Percentiles rank a stretch among this genome's conserved stretches.
These are phyloP conservation scores for Campylorhamphus procurvoides DNA, from an alignment of 2,113 vertebrate species.

Conservation along the genomic window DNA sequence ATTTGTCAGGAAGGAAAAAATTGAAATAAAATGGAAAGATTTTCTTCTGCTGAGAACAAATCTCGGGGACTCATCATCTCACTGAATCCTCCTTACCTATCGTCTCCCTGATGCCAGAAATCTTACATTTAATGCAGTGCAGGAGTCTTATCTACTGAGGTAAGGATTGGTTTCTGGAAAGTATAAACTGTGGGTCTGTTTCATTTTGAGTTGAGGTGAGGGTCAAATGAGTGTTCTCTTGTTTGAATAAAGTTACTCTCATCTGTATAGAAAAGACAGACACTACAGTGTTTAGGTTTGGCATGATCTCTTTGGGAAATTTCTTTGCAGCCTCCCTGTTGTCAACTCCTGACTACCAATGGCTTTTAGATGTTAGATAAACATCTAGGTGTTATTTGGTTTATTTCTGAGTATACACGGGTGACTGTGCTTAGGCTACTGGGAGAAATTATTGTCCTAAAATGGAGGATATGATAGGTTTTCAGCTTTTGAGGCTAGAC, in stretches of 20 bases:
- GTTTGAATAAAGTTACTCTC: not conserved
- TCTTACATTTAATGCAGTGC: not conserved
- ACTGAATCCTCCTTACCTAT: not conserved
- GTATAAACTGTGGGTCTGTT: not conserved
- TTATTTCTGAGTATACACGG: not conserved
- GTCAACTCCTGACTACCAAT: not conserved
- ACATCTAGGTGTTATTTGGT: not conserved
- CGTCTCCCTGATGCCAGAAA: not conserved
- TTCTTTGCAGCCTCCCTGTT: not conserved
- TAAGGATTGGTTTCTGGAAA: not conserved
- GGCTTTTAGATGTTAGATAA: not conserved
- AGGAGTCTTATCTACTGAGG: not conserved
- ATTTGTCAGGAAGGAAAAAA: conserved; percentile 39
- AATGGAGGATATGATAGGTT: not conserved
- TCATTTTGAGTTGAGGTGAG: not conserved
- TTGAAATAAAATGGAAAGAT: not conserved
- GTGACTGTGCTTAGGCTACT: not conserved
- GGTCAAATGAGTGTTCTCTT: not conserved
- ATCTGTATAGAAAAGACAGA: not conserved
- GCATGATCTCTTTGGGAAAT: not conserved
- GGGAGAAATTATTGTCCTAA: not conserved
- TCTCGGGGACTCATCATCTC: not conserved
- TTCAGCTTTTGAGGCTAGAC: not conserved
- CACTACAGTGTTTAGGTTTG: not conserved
- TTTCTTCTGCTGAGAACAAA: not conserved